Base-by-base conservation (phyloP, 23 tunicate genomes). In the Botrylloides violaceus region DNA sequence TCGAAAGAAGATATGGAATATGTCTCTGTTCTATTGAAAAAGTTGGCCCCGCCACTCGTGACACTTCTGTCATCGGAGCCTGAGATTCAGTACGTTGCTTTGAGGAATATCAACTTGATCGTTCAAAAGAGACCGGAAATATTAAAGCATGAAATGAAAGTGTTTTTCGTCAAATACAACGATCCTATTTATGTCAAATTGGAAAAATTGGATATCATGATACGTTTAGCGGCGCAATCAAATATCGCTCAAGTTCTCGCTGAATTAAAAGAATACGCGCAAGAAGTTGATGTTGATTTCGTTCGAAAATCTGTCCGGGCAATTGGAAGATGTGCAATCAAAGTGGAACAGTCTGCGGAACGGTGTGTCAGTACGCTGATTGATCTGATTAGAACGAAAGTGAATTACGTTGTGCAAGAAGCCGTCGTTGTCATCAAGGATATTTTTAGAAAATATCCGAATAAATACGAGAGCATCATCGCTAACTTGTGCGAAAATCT, bases 351-450 rank as follows among this genome's bases (percentile, higher is more conserved):
- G 71, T 92, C 98, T 0, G 72, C 98, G 2, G 98, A 92, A 59
- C 61, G 98, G 48, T 93, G 98, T 53, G 98, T 93, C 32, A 77
- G 88, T 56, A 93, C 98, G n/a, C 64, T 93, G 23, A 76, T 93
- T 30, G 98, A 93, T 65, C 81, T 93, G 3, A 93, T 93, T 61
- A 94, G 92, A 38, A 93, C 98, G 34, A 93, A 90, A 66, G 98
- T 93, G 56, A 93, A 93, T 48, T 93, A 93, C 71, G 98, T 93
- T 35, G 98, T 93, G 23, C 98, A 93, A 81, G 98, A 93, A 81
- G 98, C 98, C 19, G 92, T 93, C 39, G 98, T 93, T n/a, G 98
- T 93, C 5, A 93, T 93, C 75, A 93, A 93, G 63, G 98, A 93
- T 56, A 85, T 93, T 31, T 93, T 93, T 84, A 55, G 98, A 55